A percentile compares a stretch with the other conserved stretches of the same genome.
phyloP scores from a whole-genome alignment of 2,888 invertebrate species.

The Nephrotoma flavescens region DNA sequence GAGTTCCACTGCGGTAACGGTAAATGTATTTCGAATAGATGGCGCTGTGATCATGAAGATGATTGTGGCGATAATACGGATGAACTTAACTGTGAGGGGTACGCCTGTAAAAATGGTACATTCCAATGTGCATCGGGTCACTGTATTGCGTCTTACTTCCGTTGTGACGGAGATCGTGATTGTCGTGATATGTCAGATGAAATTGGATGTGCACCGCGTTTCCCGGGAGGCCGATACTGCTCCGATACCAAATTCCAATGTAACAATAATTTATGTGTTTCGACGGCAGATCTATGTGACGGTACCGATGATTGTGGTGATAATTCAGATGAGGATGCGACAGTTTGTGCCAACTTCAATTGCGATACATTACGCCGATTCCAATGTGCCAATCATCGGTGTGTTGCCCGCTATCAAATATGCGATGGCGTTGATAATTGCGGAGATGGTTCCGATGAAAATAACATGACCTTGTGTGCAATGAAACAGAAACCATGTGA shows the following conservation, averaged over 20 bases:
- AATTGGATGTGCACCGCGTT: conserved; percentile 75
- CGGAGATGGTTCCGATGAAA: conserved; percentile 90
- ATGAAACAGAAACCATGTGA: conserved; percentile 63
- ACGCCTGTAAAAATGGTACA: conserved; percentile 75
- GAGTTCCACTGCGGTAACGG: conserved; percentile 80
- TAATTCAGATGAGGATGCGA: conserved; percentile 69
- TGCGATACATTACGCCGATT: conserved; percentile 72
- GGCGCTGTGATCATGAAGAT: conserved; percentile 92
- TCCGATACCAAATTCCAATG: conserved; percentile 86
- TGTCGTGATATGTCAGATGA: conserved; percentile 85
- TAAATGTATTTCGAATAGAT: conserved; percentile 80
- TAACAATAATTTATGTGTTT: conserved; percentile 81
- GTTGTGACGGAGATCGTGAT: conserved; percentile 80
- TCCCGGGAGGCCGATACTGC: conserved; percentile 77
- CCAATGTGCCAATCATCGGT: conserved; percentile 81
- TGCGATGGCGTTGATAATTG: conserved; percentile 91
- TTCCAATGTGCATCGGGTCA: conserved; percentile 89
- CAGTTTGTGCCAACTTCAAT: conserved; percentile 69
- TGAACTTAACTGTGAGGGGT: conserved; percentile 67
- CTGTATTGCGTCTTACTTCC: conserved; percentile 77
- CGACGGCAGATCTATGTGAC: conserved; percentile 79
- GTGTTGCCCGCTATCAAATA: conserved; percentile 69
- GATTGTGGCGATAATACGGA: conserved; percentile 94
- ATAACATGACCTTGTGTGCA: conserved; percentile 80
- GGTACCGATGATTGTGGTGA: conserved; percentile 90